These are phyloP conservation scores for Agrotis ipsilon DNA, from an alignment of 2,888 invertebrate genomes.

Conservation along the genomic window DNA sequence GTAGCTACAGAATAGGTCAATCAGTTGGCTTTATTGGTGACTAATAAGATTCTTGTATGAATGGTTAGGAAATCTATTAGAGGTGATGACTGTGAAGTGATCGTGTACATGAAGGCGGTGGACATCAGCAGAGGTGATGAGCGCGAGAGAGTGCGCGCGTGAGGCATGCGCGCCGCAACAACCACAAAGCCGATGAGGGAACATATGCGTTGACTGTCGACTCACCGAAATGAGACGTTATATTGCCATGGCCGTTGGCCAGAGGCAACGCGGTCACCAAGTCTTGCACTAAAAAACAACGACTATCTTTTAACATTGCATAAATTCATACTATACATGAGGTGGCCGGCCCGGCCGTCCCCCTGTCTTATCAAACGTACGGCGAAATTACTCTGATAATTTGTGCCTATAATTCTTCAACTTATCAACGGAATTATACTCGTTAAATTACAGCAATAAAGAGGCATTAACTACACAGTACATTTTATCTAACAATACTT, in stretches of 20 bases:
- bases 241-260: slow-evolving; percentile 91
- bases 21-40: slow-evolving; percentile 28
- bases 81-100: slow-evolving; percentile 31
- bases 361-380: slow-evolving; percentile 73
- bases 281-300: slow-evolving; percentile 91
- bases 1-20: slow-evolving; percentile 37
- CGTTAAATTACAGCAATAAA: slow-evolving; percentile 67
- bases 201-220: slow-evolving; percentile 86
- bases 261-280: slow-evolving; percentile 91
- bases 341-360: slow-evolving; percentile 57
- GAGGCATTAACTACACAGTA: slow-evolving; percentile 61
- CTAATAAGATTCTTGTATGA: slow-evolving; percentile 57
- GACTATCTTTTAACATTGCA: slow-evolving; percentile 89
- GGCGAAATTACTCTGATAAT: slow-evolving; percentile 69
- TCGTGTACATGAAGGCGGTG: slow-evolving; percentile 54
- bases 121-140: slow-evolving; percentile 77
- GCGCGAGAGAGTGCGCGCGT: slow-evolving; percentile 80
- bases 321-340: slow-evolving; percentile 75
- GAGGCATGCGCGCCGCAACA: slow-evolving; percentile 87
- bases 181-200: slow-evolving; percentile 89
- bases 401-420: slow-evolving; percentile 62
- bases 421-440: slow-evolving; percentile 70
- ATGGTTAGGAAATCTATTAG: slow-evolving; percentile 28
- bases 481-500: slow-evolving; percentile 62
- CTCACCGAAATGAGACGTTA: slow-evolving; percentile 91